These are phyloP conservation scores for Tetraodon nigroviridis DNA, from an alignment of 2,113 vertebrate species.

Conservation along the genomic window DNA sequence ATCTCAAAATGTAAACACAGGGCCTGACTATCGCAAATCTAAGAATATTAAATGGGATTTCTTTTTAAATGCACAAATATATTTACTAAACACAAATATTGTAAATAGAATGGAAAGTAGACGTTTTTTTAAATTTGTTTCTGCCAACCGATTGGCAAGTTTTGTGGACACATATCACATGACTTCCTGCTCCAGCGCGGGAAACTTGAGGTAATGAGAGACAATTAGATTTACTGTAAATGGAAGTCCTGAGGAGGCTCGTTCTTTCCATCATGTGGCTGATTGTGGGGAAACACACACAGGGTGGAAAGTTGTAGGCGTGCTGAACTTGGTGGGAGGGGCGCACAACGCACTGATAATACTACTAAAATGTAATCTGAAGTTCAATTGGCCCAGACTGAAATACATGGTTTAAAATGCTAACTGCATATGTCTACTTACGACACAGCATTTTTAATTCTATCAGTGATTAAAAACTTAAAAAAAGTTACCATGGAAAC, in stretches of 20 bases:
- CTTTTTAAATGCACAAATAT: too few species aligned
- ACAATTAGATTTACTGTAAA: constrained; percentile 68
- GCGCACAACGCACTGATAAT: too few species aligned
- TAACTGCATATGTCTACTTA: too few species aligned
- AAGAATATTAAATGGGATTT: neutral
- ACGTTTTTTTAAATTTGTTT: neutral
- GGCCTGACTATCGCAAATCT: too few species aligned
- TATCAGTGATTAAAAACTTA: neutral
- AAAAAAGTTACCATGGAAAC: neutral
- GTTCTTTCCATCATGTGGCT: constrained; percentile 32
- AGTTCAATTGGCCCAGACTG: too few species aligned
- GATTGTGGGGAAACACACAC: neutral
- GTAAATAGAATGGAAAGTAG: too few species aligned
- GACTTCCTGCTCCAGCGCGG: constrained; percentile 10
- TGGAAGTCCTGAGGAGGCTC: constrained; percentile 58
- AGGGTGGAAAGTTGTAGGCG: neutral
- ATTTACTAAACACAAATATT: too few species aligned
- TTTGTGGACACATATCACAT: constrained; percentile 10
- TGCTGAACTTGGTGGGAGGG: too few species aligned
- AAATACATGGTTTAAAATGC: too few species aligned
- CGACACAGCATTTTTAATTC: too few species aligned
- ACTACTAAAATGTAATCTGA: too few species aligned
- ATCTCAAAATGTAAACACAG: neutral
- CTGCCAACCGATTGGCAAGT: constrained; percentile 4
- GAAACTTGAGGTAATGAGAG: constrained; percentile 51